Evolutionary conservation across 2,888 invertebrate species (phyloP).

Genomic region (Hyalella azteca): DNA sequence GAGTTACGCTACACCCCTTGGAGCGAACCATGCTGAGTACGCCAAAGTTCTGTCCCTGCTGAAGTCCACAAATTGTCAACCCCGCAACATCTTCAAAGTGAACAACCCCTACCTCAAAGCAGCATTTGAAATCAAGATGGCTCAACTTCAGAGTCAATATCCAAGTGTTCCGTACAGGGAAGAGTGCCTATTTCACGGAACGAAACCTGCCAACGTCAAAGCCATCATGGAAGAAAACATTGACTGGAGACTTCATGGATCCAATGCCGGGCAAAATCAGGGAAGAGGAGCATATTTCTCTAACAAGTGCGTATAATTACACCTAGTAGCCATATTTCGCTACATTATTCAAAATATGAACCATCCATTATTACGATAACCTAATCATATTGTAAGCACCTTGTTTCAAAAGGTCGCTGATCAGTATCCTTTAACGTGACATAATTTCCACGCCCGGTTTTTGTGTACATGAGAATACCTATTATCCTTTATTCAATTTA

Average conservation of each 20-base stretch:
- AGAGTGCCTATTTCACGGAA: slow-evolving; percentile 10
- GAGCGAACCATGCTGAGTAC: neutral
- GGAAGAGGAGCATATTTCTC: slow-evolving; percentile 34
- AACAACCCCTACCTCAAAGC: neutral
- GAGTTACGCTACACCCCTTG: neutral
- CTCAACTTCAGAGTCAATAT: neutral
- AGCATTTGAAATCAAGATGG: slow-evolving; percentile 5
- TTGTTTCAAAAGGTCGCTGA: too few species aligned
- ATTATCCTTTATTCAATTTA: too few species aligned
- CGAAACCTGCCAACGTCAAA: slow-evolving; percentile 6
- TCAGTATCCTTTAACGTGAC: too few species aligned
- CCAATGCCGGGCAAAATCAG: neutral
- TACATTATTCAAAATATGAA: too few species aligned
- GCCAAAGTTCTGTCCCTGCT: neutral
- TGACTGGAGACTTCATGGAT: slow-evolving; percentile 27
- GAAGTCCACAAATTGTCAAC: neutral
- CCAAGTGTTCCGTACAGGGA: neutral
- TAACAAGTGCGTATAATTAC: slow-evolving; percentile 24
- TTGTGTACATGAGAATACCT: too few species aligned
- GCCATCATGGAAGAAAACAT: slow-evolving; percentile 25
- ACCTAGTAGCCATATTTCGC: too few species aligned
- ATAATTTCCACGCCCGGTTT: too few species aligned
- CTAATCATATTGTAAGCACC: too few species aligned
- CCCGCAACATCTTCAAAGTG: neutral
- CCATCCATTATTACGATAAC: too few species aligned